phyloP scores from a whole-genome alignment of 2,113 vertebrate genomes.

The Casuarius casuarius region DNA sequence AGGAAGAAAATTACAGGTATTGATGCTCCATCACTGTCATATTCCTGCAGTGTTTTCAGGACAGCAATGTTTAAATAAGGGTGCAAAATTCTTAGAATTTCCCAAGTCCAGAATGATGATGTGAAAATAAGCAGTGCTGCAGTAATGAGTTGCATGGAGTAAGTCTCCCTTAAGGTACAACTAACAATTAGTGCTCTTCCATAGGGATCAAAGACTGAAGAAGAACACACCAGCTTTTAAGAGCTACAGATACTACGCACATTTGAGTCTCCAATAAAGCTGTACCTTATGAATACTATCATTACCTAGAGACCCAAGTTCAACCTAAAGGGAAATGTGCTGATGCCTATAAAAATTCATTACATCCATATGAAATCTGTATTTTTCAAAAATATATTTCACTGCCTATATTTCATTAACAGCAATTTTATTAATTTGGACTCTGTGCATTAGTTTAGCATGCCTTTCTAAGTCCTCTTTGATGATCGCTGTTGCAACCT shows the following conservation, averaged over 20 bases:
- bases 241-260: not conserved
- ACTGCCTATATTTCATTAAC: not conserved
- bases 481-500: not conserved
- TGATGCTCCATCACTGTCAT: not conserved
- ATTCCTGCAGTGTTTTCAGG: slow-evolving; percentile 23
- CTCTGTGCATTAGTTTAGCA: not conserved
- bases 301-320: not conserved
- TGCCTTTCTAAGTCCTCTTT: not conserved
- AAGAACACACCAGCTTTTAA: not conserved
- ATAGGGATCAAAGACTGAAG: not conserved
- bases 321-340: not conserved
- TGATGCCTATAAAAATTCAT: not conserved
- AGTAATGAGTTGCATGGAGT: not conserved
- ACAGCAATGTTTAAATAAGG: not conserved
- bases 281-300: not conserved
- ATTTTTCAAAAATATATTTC: not conserved
- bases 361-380: not conserved
- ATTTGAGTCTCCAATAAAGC: not conserved
- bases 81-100: not conserved
- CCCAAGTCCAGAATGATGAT: not conserved
- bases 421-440: not conserved
- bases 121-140: not conserved
- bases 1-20: not conserved
- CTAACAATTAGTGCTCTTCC: not conserved
- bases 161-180: not conserved